Evolutionary conservation across 2,888 invertebrate genomes (phyloP), one percentile per base, ranked within the genome.

Genomic region (Silvanus unidentatus): DNA sequence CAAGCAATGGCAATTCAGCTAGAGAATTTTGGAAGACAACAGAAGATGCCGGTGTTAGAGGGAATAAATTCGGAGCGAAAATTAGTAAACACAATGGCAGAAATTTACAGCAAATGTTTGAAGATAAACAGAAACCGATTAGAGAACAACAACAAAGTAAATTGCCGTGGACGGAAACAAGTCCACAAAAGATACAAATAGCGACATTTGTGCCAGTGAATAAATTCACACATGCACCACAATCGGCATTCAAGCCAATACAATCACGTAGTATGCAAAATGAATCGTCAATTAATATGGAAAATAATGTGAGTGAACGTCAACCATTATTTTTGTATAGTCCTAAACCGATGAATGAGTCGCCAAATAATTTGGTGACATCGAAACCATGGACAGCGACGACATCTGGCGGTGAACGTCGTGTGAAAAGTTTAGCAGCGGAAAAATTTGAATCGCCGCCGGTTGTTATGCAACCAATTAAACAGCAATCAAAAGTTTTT

Each of bases 141-240:
- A 47, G 57, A 22, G 54, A 58, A 30, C 37, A 37, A 37, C 37
- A 13, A 16, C 37, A 37, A 37, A 37, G 6, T n/a, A 38, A 39
- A n/a, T 52, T 61, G 27, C 76, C 75, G 12, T 75, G 75, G 76
- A 70, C 71, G 16, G 58, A 29, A 72, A 74, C 45, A 70, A 72
- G n/a, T 56, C 61, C 8, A n/a, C n/a, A n/a, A n/a, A n/a, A n/a
- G n/a, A n/a, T n/a, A 22, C 22, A 22, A 22, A 22, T 8, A 22
- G 8, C 22, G 8, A 22, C 3, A 22, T 22, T 22, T 22, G 8
- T 22, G 8, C 22, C 79, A 2, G 76, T 84, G 0, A 86, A 86
- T 63, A 79, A 85, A 56, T 87, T 88, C 60, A 85, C 82, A 15
- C 87, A 88, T 64, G 86, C 86, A 0, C 84, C 85, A 0, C 79